Evolutionary conservation across 2,888 invertebrate species (phyloP), one percentile per base, ranked within the genome.

Genomic region (Thecophora atra): DNA sequence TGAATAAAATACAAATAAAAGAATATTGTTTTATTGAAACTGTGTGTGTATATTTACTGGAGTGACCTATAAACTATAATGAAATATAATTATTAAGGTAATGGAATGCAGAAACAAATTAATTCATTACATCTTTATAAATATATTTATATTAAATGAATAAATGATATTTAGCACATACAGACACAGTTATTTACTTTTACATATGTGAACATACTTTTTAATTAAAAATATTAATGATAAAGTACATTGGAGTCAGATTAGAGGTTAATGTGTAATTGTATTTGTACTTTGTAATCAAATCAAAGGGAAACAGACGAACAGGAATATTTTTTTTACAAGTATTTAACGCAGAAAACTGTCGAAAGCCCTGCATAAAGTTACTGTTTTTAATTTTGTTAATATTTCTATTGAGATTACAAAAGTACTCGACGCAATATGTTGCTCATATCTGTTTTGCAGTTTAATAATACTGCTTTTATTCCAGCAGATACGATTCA

Each of bases 401-500:
- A 4, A 30, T 6, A 30, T 6, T 8, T 30, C 5, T 8, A 30
- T 8, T 30, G 30, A 30, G 30, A 30, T 30, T 30, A 8, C 8
- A 30, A 4, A 19, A 30, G 30, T 60, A 60, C 28, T 60, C 5
- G 17, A 26, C 30, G 5, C 15, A 19, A 3, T 60, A 28, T 7
- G 30, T 30, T 60, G 26, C n/a, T 21, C 11, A 21, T n/a, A 52
- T 52, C 28, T 28, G 37, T 26, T 28, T 52, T 1, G 19, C 17
- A 66, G 17, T 13, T 30, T 66, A n/a, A 28, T 65, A 51, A 19
- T 17, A 28, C 21, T 52, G 52, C 11, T 56, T 21, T 68, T 74
- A 78, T 42, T 76, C 78, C 66, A 78, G 72, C 26, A 78, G 72
- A 74, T 75, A 78, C 71, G 76, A 76, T 72, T 78, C 77, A 21